Conservation (phyloP, 2,113 vertebrate genomes). For the Seriola aureovittata region DNA sequence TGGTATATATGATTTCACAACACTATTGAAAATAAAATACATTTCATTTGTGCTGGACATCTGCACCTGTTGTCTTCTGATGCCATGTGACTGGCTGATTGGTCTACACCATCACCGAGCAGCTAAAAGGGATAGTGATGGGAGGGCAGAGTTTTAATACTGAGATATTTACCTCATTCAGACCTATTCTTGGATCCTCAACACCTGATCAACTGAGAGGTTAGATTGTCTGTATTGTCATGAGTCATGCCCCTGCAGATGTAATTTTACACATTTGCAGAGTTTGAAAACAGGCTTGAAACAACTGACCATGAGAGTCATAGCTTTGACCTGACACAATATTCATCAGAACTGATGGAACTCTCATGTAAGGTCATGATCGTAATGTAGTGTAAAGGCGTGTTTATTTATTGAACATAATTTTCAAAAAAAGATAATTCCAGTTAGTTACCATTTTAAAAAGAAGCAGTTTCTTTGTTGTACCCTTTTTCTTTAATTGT, state of each 20-base stretch:
- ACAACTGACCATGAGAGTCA: constrained; percentile 2
- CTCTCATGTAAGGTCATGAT: not conserved
- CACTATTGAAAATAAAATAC: not conserved
- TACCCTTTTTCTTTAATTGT: constrained; percentile 6
- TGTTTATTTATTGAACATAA: not conserved
- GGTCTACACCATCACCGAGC: not conserved
- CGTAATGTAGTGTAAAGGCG: not conserved
- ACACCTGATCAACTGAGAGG: not conserved
- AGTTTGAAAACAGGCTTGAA: not conserved
- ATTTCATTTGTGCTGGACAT: not conserved
- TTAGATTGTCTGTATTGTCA: not conserved
- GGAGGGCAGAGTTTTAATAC: not conserved
- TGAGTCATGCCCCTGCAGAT: constrained; percentile 3
- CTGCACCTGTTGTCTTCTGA: not conserved
- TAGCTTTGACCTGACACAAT: not conserved
- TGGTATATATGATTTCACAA: not conserved
- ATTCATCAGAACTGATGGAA: not conserved
- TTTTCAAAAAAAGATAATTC: not conserved
- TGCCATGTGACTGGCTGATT: not conserved
- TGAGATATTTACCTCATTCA: not conserved
- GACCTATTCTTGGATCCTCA: not conserved
- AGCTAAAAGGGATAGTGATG: not conserved
- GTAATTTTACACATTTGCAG: constrained; percentile 1
- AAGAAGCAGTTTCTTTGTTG: not conserved
- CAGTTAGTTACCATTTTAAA: constrained; percentile 1